Evolutionary conservation across 2,113 vertebrate species (phyloP), one percentile per base, ranked within the genome.

Genomic region (Psilopsiagon aymara): DNA sequence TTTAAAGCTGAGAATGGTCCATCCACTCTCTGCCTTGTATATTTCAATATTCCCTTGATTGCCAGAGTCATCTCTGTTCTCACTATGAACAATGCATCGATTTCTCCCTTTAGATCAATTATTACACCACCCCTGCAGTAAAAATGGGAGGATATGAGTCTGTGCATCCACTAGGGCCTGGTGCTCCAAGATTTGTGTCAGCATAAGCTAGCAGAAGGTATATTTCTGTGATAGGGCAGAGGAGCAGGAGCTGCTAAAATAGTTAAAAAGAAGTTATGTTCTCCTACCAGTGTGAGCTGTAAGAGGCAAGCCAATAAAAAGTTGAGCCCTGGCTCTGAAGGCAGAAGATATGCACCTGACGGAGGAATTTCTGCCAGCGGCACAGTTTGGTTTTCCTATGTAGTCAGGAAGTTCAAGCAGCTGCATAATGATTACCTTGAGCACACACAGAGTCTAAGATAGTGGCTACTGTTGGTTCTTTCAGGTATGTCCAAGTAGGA

Each of bases 361-460:
- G 44, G 21, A 59, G 53, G 87, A 93, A 76, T 87, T 95, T 70
- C 70, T 93, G 90, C 93, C 78, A 93, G 70, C 29, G 82, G 85
- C 13, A 4, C 33, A 73, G 29, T 80, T 89, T 82, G 92, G 37
- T 69, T 95, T 96, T 91, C 67, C 39, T 53, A 2, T 80, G 35
- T 5, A 52, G 57, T 53, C 89, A 80, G 94, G 75, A 95, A 94
- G 78, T 70, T 70, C 21, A 52, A 73, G 78, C 78, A 92, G 86
- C 81, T 95, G 92, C 74, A 13, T 49, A 49, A 43, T 21, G 13
- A 44, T 70, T 74, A 39, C 73, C 37, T 53, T 37, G 60, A 78
- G 92, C 46, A 17, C 27, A 51, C n/a, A 49, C 1, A 2, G 24
- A 1, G 17, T 44, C 17, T 23, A 7, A 67, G 53, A 53, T 66